These are phyloP conservation scores for Cynoglossus semilaevis DNA, from an alignment of 2,113 vertebrate species.

Conservation along the genomic window DNA sequence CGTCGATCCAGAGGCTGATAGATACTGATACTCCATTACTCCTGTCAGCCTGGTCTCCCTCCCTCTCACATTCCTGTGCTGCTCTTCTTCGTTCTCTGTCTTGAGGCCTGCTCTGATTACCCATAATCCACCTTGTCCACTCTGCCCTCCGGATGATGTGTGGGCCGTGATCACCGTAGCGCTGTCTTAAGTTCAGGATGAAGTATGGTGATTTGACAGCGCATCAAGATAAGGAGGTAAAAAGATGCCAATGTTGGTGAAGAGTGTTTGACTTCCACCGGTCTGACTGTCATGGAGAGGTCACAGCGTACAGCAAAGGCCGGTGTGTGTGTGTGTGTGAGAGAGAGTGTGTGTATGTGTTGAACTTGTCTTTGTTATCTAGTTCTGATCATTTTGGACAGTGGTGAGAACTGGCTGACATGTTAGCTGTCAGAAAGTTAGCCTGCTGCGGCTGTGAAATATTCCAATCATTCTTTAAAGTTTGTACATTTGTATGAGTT, in stretches of 20 bases:
- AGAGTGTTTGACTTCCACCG: constrained; percentile 21
- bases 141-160: constrained; percentile 44
- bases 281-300: constrained; percentile 26
- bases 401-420: no score
- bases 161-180: constrained; percentile 37
- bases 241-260: constrained; percentile 49
- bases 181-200: constrained; percentile 42
- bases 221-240: constrained; percentile 54
- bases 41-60: constrained; percentile 52
- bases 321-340: neutral
- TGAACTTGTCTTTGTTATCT: no score
- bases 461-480: no score
- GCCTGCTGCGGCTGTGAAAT: no score
- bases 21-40: constrained; percentile 65
- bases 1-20: constrained; percentile 60
- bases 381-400: no score
- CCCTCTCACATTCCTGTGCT: constrained; percentile 58
- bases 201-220: constrained; percentile 61
- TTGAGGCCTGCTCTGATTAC: constrained; percentile 51
- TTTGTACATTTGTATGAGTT: no score
- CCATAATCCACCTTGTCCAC: constrained; percentile 51
- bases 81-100: constrained; percentile 53
- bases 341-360: neutral
- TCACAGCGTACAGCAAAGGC: constrained; percentile 27
- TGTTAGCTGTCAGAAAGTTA: no score